Percentiles rank a stretch among this genome's conserved stretches.
Conservation (phyloP, 1,140 invertebrate species). For the Trichonephila clavata region DNA sequence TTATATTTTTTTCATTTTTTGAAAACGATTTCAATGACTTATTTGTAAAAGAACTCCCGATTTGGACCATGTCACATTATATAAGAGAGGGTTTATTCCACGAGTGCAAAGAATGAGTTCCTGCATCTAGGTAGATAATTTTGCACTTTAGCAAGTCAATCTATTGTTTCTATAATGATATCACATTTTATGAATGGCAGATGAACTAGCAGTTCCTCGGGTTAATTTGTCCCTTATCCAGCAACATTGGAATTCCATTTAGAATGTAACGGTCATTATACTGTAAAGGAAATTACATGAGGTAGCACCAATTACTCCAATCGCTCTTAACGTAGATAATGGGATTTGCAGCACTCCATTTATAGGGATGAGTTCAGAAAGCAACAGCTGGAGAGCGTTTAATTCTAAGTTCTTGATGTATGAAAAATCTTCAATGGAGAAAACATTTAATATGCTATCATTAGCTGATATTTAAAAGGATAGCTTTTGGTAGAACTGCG, state of each 20-base stretch:
- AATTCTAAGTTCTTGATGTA: neutral
- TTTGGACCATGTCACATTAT: no score
- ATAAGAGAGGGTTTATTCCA: no score
- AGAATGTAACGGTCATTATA: slow-evolving; percentile 45
- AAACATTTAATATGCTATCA: neutral
- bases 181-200: slow-evolving; percentile 8
- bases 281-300: slow-evolving; percentile 41
- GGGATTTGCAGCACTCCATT: slow-evolving; percentile 28
- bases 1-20: no score
- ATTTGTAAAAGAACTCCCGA: no score
- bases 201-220: neutral
- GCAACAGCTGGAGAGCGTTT: slow-evolving; percentile 15
- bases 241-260: slow-evolving; percentile 44
- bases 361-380: neutral
- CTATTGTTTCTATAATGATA: neutral
- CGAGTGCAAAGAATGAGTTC: no score
- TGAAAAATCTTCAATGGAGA: neutral
- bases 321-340: slow-evolving; percentile 8
- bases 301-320: slow-evolving; percentile 5
- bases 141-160: neutral
- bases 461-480: neutral
- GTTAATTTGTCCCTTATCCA: slow-evolving; percentile 43
- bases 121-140: neutral
- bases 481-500: no score
- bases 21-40: no score